phyloP scores from a whole-genome alignment of 2,888 invertebrate species.

The Nycteola revayana region DNA sequence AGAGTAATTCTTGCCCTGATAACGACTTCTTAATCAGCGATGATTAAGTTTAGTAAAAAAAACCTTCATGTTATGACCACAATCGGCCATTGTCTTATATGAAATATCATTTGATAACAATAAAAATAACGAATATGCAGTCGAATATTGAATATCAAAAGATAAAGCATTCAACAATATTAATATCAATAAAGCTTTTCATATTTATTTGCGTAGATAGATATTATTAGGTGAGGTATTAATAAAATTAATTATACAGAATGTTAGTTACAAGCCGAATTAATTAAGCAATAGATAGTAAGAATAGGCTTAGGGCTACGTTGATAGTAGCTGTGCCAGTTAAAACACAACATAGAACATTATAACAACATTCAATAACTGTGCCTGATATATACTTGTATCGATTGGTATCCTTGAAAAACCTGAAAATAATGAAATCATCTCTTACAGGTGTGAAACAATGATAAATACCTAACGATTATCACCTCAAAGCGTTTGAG shows the following conservation, averaged over 20 bases:
- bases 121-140: no score
- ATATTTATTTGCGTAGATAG: slow-evolving; percentile 4
- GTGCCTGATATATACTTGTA: slow-evolving; percentile 68
- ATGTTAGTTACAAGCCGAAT: no score
- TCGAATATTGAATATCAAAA: slow-evolving; percentile 6
- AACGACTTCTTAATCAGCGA: no score
- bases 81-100: no score
- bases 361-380: slow-evolving; percentile 37
- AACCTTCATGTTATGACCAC: no score
- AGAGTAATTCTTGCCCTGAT: no score
- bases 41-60: no score
- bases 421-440: slow-evolving; percentile 64
- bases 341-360: slow-evolving; percentile 25
- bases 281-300: no score
- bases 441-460: slow-evolving; percentile 25
- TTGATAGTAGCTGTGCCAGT: slow-evolving; percentile 46
- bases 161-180: slow-evolving; percentile 24
- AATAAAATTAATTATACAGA: slow-evolving; percentile 14
- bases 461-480: slow-evolving; percentile 10
- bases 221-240: no score
- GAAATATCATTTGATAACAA: no score
- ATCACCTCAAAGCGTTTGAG: slow-evolving; percentile 11
- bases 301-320: no score
- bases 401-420: slow-evolving; percentile 67
- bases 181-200: slow-evolving; percentile 17